These are phyloP conservation scores for Eristalis pertinax DNA, from an alignment of 2,888 invertebrate species.

Conservation along the genomic window DNA sequence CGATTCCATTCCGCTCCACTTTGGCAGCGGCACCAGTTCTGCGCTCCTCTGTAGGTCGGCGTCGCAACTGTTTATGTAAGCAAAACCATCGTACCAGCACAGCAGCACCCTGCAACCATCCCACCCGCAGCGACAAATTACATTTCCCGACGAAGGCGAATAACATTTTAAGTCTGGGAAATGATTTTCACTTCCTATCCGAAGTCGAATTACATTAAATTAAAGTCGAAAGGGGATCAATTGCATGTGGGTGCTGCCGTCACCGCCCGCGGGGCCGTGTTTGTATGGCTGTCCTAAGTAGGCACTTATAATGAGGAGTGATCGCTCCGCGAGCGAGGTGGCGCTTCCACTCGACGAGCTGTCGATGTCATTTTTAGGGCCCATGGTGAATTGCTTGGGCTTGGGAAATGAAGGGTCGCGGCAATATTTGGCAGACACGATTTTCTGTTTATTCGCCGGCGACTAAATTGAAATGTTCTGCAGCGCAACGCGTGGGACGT, in stretches of 20 bases:
- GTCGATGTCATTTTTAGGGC: constrained; percentile 45
- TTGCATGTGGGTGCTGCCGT: constrained; percentile 43
- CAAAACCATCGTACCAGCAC: background rate
- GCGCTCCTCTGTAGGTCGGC: background rate
- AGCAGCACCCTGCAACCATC: background rate
- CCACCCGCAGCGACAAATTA: constrained; percentile 44
- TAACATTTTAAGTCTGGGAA: constrained; percentile 24
- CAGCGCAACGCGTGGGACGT: constrained; percentile 58
- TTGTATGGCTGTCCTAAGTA: constrained; percentile 28
- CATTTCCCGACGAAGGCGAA: constrained; percentile 16
- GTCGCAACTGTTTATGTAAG: constrained; percentile 20
- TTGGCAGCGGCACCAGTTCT: background rate
- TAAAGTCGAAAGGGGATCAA: constrained; percentile 60
- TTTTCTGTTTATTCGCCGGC: constrained; percentile 50
- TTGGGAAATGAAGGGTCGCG: background rate
- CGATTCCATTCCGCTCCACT: constrained; percentile 30
- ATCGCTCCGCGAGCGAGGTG: background rate
- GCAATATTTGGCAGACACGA: constrained; percentile 45
- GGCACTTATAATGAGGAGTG: constrained; percentile 41
- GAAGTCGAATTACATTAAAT: constrained; percentile 54
- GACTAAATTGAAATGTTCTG: constrained; percentile 58
- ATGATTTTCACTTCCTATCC: constrained; percentile 32
- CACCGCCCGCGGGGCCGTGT: background rate
- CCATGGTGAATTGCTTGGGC: constrained; percentile 9
- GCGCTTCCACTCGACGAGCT: constrained; percentile 34